phyloP scores from a whole-genome alignment of 2,797 vertebrate species.

The Amblyopsis hoosieri region DNA sequence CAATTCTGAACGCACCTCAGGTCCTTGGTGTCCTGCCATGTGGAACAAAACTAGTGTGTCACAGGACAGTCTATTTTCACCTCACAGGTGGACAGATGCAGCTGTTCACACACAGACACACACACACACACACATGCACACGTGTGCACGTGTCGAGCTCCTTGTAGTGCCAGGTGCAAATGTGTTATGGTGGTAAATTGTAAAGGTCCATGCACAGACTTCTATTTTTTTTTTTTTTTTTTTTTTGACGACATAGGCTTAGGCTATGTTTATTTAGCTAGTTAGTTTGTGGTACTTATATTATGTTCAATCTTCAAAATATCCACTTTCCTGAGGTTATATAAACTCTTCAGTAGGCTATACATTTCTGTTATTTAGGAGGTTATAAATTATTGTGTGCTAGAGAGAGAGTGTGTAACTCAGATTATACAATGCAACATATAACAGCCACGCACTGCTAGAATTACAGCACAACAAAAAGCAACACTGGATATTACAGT shows the following conservation, averaged over 20 bases:
- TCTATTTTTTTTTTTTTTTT: too few species aligned
- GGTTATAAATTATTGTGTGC: background rate
- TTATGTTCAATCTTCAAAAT: background rate
- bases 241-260: too few species aligned
- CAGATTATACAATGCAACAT: background rate
- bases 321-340: background rate
- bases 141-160: background rate
- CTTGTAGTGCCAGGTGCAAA: too few species aligned
- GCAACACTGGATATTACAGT: slow-evolving; percentile 42
- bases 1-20: too few species aligned
- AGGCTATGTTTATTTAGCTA: too few species aligned
- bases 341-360: background rate
- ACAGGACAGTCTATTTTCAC: slow-evolving; percentile 56
- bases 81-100: slow-evolving; percentile 64
- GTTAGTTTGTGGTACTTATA: too few species aligned
- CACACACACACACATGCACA: slow-evolving; percentile 9
- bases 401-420: background rate
- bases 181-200: too few species aligned
- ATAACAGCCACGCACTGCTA: background rate
- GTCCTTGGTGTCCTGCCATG: slow-evolving; percentile 24
- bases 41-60: slow-evolving; percentile 63
- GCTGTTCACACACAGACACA: slow-evolving; percentile 43
- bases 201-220: too few species aligned
- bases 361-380: too few species aligned
- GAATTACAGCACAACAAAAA: slow-evolving; percentile 12